Evolutionary conservation across 2,113 vertebrate genomes (phyloP).

Genomic region (Malurus cyaneus): DNA sequence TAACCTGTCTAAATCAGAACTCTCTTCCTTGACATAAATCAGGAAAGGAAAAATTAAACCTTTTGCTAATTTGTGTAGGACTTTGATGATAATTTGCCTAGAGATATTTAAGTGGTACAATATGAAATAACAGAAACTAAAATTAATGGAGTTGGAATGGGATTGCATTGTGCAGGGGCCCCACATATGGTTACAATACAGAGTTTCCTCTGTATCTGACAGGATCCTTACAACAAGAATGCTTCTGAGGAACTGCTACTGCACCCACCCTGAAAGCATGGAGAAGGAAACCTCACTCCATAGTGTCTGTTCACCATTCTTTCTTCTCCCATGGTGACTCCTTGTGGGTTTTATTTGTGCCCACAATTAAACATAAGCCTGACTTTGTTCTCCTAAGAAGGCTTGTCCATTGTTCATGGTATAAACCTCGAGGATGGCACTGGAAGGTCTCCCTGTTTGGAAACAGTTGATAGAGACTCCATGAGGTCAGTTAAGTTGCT

Average conservation of each 20-base stretch:
- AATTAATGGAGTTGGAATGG: conserved; percentile 35
- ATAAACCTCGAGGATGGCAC: neutral
- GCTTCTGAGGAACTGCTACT: neutral
- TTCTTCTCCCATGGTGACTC: neutral
- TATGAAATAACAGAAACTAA: conserved; percentile 40
- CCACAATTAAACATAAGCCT: neutral
- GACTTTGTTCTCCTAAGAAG: neutral
- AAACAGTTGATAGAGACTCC: neutral
- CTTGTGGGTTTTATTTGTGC: neutral
- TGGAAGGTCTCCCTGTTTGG: neutral
- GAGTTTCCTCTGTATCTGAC: conserved; percentile 32
- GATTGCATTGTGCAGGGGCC: neutral
- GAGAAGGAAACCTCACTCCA: neutral
- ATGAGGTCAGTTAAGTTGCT: neutral
- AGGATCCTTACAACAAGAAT: neutral
- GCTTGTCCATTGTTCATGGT: neutral
- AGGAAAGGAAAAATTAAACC: neutral
- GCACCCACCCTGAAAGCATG: neutral
- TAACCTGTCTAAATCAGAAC: neutral
- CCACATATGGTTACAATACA: conserved; percentile 18
- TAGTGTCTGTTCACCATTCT: neutral
- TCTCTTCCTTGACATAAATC: neutral
- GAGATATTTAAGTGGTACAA: conserved; percentile 16
- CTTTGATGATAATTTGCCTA: conserved; percentile 15
- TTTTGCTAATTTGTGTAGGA: neutral